Base-by-base conservation (phyloP, 2,113 vertebrate genomes). In the Corythornis vintsioides region DNA sequence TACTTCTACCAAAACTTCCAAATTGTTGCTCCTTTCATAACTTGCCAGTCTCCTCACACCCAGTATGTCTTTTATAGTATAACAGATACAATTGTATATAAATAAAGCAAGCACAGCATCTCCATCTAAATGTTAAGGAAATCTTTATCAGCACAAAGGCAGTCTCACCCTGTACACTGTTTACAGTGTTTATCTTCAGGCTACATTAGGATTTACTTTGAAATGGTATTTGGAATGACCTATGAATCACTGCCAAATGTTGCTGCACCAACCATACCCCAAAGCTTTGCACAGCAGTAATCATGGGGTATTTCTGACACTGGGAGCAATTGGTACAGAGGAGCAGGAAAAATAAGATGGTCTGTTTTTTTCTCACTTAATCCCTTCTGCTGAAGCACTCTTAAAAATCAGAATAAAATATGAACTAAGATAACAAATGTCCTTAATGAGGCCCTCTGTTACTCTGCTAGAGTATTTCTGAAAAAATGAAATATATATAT, bases 391-490 rank as follows among this genome's bases (percentile, higher is more conserved):
- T 95, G 95, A 95, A 92, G 89, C 86, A 91, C 88, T 95, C 91
- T 95, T 96, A 94, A 97, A 97, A 96, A 96, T 95, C 86, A 92
- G 96, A 97, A 96, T 97, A 97, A 97, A 96, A 97, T 95, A 97
- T 72, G 94, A 97, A 97, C 94, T 88, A 96, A 96, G 90, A 95
- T 95, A 97, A 95, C 90, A 97, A 95, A 95, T 95, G 95, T 86
- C 92, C 86, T 95, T 97, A 97, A 97, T 89, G 93, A 96, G 93
- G 94, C 83, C 94, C 97, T 97, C 93, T 95, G 97, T 97, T 97
- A 96, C 96, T 85, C 76, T 77, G 48, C 87, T 47, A 31, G 7
- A 91, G 67, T 33, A 85, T 61, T 64, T 92, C 90, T 28, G 65
- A 95, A 95, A 96, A 91, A 94, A 79, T 67, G 86, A 87, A 81